Evolutionary conservation across 2,113 vertebrate species (phyloP).

Genomic region (Taurulus bubalis): DNA sequence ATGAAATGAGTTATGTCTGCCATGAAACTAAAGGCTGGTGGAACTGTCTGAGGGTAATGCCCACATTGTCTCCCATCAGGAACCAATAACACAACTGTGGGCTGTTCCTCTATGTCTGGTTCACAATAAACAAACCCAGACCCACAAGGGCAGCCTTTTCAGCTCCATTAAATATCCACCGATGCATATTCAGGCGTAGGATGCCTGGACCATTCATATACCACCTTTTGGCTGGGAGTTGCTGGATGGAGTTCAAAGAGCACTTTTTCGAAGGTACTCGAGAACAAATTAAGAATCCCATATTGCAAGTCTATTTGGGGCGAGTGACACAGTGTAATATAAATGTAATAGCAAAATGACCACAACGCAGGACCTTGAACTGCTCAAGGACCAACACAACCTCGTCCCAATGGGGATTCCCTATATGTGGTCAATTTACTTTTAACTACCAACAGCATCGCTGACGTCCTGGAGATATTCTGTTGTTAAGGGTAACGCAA

Average conservation of each 20-base stretch:
- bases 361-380: background rate
- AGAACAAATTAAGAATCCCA: slow-evolving; percentile 1
- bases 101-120: slow-evolving; percentile 17
- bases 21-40: slow-evolving; percentile 66
- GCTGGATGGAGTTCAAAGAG: slow-evolving; percentile 9
- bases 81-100: slow-evolving; percentile 63
- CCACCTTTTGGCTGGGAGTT: background rate
- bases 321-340: background rate
- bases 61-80: slow-evolving; percentile 58
- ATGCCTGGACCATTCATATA: background rate
- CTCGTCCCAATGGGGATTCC: background rate
- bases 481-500: background rate
- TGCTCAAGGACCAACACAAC: background rate
- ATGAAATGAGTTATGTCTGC: slow-evolving; percentile 79
- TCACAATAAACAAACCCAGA: slow-evolving; percentile 44
- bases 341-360: background rate
- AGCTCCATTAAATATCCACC: slow-evolving; percentile 30
- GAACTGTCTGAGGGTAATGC: slow-evolving; percentile 52
- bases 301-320: background rate
- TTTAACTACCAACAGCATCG: background rate
- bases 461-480: background rate
- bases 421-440: background rate
- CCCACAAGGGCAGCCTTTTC: slow-evolving; percentile 41
- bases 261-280: background rate
- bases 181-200: slow-evolving; percentile 12